Evolutionary conservation across 2,113 vertebrate genomes (phyloP).

Genomic region (Solenodon paradoxus): DNA sequence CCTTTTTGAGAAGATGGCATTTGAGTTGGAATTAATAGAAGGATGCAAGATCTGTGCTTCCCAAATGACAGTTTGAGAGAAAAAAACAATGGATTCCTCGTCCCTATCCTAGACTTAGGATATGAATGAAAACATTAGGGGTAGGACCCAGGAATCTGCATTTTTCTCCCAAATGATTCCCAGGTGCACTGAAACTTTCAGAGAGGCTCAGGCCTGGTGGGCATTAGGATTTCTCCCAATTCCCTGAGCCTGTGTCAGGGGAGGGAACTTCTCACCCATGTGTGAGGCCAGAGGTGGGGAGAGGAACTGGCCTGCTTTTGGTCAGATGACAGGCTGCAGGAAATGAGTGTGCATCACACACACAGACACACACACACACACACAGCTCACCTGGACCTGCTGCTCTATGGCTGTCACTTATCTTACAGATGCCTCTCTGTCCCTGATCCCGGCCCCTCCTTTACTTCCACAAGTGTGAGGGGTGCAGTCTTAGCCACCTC

Average conservation of each 20-base stretch:
- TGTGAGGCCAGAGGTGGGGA: neutral
- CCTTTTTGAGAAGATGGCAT: neutral
- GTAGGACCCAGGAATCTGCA: neutral
- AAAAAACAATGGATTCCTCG: neutral
- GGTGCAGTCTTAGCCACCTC: neutral
- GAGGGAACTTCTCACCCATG: neutral
- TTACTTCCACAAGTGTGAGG: neutral
- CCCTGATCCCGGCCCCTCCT: neutral
- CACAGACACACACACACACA: neutral
- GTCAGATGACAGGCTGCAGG: neutral
- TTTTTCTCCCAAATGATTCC: neutral
- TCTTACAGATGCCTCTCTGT: neutral
- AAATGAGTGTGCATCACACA: neutral
- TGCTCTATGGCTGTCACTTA: neutral
- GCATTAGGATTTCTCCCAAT: neutral
- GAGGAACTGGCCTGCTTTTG: neutral
- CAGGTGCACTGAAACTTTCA: neutral
- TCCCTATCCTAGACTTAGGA: neutral
- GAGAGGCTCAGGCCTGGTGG: neutral
- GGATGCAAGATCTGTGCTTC: neutral
- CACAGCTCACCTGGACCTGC: neutral
- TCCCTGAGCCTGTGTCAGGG: neutral
- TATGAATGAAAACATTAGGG: neutral
- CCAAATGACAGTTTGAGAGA: neutral
- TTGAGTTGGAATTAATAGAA: neutral